phyloP scores from a whole-genome alignment of 2,113 vertebrate species.

The Chauna torquata region DNA sequence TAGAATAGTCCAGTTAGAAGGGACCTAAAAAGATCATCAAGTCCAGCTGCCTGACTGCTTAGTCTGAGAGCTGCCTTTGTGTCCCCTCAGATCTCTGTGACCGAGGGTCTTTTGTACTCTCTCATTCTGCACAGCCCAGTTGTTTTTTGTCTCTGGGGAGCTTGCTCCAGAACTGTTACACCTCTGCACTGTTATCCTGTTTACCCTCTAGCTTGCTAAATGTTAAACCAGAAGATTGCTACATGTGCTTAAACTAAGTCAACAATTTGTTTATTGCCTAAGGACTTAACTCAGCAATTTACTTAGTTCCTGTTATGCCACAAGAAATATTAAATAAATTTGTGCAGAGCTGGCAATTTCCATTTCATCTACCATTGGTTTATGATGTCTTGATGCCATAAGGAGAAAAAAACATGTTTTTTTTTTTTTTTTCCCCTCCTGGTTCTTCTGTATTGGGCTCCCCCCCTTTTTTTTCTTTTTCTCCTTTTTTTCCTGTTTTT shows the following conservation, averaged over 20 bases:
- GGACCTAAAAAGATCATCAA: too few relatives aligned
- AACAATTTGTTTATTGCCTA: neutral
- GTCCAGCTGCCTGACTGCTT: neutral
- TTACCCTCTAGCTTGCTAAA: neutral
- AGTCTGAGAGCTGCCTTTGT: neutral
- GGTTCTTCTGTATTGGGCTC: too few relatives aligned
- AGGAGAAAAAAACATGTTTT: neutral
- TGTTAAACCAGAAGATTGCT: neutral
- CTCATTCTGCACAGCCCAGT: neutral
- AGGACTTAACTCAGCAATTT: neutral
- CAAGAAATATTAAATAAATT: neutral
- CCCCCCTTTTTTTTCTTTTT: fast-evolving
- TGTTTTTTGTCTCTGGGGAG: neutral
- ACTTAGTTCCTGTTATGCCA: neutral
- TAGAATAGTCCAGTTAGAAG: neutral
- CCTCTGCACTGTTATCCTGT: neutral
- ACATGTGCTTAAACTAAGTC: neutral
- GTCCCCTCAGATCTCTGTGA: neutral
- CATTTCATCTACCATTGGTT: neutral
- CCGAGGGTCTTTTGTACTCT: neutral
- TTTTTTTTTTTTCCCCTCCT: neutral
- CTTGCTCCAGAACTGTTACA: neutral
- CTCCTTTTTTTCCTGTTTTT: fast-evolving
- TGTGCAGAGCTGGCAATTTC: neutral
- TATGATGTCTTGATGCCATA: neutral